Conservation (phyloP, 2,113 vertebrate species). For the Pangasianodon gigas region DNA sequence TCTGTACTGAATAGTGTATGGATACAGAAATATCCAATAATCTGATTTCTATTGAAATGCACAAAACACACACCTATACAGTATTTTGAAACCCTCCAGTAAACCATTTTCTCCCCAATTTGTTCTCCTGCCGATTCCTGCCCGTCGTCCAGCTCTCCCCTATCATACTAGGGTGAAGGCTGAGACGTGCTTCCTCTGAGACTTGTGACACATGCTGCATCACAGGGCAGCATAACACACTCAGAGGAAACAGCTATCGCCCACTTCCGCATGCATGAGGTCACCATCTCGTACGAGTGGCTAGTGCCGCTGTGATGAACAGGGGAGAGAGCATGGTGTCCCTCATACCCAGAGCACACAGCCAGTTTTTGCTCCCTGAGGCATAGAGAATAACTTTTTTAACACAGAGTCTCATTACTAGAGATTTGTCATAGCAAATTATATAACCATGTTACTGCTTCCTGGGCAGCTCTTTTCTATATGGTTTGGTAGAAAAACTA, state of each 20-base stretch:
- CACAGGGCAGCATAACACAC: not conserved
- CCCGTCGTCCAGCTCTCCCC: not conserved
- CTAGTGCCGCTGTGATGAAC: not conserved
- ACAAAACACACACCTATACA: not conserved
- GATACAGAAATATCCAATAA: not conserved
- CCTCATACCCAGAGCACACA: not conserved
- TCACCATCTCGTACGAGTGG: not conserved
- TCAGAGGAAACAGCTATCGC: not conserved
- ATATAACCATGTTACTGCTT: not conserved
- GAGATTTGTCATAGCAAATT: not conserved
- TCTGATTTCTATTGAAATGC: not conserved
- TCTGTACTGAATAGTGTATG: not conserved
- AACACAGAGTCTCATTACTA: not conserved
- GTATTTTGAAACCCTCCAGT: not conserved
- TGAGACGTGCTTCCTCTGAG: not conserved
- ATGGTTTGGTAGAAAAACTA: not conserved
- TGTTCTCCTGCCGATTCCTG: not conserved
- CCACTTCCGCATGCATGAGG: not conserved
- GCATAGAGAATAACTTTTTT: not conserved
- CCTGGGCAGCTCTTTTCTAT: not conserved
- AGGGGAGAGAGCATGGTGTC: not conserved
- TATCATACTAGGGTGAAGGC: not conserved
- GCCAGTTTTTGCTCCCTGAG: not conserved
- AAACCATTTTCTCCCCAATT: not conserved
- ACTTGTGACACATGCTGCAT: not conserved